These are phyloP conservation scores for Spea bombifrons DNA, from an alignment of 2,113 vertebrate species.

Conservation along the genomic window DNA sequence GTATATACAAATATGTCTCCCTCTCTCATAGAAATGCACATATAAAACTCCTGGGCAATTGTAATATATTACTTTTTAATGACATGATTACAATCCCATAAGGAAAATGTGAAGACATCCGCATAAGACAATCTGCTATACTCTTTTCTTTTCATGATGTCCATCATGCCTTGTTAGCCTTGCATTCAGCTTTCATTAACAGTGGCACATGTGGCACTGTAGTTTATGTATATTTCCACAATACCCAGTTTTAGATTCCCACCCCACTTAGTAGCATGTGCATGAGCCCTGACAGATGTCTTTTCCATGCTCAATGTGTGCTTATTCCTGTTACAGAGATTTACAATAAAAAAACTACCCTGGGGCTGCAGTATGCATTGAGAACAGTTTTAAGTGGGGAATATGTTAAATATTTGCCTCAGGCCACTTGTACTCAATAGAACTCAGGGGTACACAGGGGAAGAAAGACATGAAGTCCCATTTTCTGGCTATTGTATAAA, in stretches of 20 bases:
- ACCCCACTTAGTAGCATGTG: conserved; percentile 17
- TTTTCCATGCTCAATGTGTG: conserved; percentile 35
- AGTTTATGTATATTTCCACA: conserved; percentile 14
- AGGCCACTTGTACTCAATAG: conserved; percentile 31
- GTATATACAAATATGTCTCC: too few species aligned
- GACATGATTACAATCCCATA: too few species aligned
- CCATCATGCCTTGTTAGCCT: conserved; percentile 40
- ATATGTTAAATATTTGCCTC: conserved; percentile 44
- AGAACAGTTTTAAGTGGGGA: conserved; percentile 30
- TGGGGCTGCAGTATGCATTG: conserved; percentile 22
- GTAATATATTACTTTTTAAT: too few species aligned
- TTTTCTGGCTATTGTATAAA: too few species aligned
- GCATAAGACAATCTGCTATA: too few species aligned
- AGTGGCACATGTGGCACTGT: conserved; percentile 14
- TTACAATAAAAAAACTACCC: conserved; percentile 37
- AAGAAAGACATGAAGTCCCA: background rate
- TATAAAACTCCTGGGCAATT: too few species aligned
- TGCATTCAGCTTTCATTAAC: conserved; percentile 6
- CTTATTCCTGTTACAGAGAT: conserved; percentile 29
- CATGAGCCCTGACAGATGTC: conserved; percentile 36
- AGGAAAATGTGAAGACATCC: too few species aligned
- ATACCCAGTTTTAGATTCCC: background rate
- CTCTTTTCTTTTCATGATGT: conserved; percentile 10
- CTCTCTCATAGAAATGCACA: too few species aligned
- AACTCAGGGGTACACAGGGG: conserved; percentile 11